These are phyloP conservation scores for Rhombomys opimus DNA, from an alignment of 2,113 vertebrate genomes.

Conservation along the genomic window DNA sequence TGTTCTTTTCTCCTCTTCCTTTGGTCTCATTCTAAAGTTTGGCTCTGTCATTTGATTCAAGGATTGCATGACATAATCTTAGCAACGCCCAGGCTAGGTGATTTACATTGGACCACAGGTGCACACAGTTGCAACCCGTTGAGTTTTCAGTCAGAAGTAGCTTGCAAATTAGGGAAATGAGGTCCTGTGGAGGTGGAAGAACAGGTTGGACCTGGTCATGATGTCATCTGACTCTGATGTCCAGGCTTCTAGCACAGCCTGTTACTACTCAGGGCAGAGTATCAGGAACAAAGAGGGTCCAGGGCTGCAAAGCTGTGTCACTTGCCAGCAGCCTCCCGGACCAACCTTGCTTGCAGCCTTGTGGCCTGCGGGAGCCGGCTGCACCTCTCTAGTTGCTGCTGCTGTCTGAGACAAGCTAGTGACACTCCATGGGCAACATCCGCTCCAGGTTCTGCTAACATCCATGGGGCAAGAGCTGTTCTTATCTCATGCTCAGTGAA, in stretches of 20 bases:
- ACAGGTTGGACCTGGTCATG: conserved; percentile 3
- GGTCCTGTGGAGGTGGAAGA: background rate
- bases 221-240: background rate
- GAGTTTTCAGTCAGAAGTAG: background rate
- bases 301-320: accelerated
- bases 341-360: background rate
- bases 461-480: conserved; percentile 20
- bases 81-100: background rate
- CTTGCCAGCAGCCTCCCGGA: background rate
- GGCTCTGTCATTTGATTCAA: background rate
- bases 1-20: background rate
- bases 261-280: background rate
- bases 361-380: background rate
- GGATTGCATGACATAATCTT: background rate
- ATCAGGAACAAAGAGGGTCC: background rate
- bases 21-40: background rate
- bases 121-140: background rate
- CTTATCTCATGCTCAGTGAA: background rate
- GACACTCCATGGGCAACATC: background rate
- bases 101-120: background rate
- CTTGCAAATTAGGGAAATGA: background rate
- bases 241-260: background rate
- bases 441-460: background rate
- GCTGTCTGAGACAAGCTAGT: background rate
- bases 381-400: background rate